phyloP scores from a whole-genome alignment of 2,113 vertebrate species.

The Microcebus lehilahytsara region DNA sequence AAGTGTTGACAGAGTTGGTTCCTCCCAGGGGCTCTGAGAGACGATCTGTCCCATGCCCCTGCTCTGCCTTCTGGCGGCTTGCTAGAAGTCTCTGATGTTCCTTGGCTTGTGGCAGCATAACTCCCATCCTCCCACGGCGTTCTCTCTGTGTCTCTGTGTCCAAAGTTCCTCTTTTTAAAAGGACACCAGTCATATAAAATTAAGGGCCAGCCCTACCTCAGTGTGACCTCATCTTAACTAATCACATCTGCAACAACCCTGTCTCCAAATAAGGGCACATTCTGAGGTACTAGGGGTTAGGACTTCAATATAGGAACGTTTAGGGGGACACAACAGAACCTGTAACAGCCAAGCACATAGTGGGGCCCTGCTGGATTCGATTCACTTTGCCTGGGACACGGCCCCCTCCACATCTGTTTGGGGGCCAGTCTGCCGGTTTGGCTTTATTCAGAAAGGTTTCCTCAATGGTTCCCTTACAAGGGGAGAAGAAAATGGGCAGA shows the following conservation, averaged over 20 bases:
- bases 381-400: neutral
- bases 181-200: neutral
- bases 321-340: neutral
- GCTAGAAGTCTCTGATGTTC: neutral
- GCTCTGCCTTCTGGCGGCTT: no score
- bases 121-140: rapidly evolving
- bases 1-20: no score
- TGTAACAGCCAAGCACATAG: neutral
- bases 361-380: neutral
- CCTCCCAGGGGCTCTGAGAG: neutral
- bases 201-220: neutral
- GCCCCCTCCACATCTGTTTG: neutral
- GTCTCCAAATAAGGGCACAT: neutral
- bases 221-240: neutral
- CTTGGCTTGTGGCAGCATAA: neutral
- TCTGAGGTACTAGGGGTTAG: neutral
- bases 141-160: neutral
- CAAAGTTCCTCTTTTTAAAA: neutral
- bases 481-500: neutral
- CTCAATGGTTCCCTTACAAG: neutral
- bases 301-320: neutral
- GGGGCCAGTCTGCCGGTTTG: neutral
- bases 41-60: neutral
- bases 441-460: neutral
- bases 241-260: neutral